These are phyloP conservation scores for Cheracebus regulus DNA, from an alignment of 2,797 vertebrate genomes.

Conservation along the genomic window DNA sequence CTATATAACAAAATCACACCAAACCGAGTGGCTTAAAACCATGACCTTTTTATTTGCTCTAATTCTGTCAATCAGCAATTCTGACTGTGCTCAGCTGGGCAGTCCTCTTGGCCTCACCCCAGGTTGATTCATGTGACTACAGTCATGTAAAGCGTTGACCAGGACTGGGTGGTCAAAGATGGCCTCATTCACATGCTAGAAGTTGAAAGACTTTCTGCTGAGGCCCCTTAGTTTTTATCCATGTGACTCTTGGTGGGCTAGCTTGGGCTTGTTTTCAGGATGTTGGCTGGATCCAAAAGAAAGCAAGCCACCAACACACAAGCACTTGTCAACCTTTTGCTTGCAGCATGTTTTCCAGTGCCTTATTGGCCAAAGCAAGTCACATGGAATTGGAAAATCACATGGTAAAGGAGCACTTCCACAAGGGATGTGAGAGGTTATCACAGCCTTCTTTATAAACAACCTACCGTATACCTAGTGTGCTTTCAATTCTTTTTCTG, in stretches of 20 bases:
- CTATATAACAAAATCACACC: not conserved
- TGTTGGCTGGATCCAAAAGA: not conserved
- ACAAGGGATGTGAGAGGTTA: not conserved
- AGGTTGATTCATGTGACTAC: not conserved
- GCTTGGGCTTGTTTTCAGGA: not conserved
- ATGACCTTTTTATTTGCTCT: not conserved
- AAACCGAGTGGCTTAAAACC: not conserved
- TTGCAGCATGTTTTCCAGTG: not conserved
- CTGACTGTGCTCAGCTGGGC: not conserved
- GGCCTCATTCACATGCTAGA: not conserved
- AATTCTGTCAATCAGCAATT: not conserved
- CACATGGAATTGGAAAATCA: not conserved
- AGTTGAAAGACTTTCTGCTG: not conserved
- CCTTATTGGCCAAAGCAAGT: constrained; percentile 2
- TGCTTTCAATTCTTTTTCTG: not conserved
- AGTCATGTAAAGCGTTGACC: not conserved
- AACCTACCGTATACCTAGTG: not conserved
- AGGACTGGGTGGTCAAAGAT: not conserved
- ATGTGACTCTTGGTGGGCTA: not conserved
- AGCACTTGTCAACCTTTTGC: not conserved
- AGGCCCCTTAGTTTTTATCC: not conserved
- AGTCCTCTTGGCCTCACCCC: not conserved
- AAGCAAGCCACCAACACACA: not conserved
- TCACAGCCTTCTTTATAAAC: not conserved
- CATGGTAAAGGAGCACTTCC: not conserved